Conservation (phyloP, 2,888 invertebrate species). For the Ophion slaviceki region DNA sequence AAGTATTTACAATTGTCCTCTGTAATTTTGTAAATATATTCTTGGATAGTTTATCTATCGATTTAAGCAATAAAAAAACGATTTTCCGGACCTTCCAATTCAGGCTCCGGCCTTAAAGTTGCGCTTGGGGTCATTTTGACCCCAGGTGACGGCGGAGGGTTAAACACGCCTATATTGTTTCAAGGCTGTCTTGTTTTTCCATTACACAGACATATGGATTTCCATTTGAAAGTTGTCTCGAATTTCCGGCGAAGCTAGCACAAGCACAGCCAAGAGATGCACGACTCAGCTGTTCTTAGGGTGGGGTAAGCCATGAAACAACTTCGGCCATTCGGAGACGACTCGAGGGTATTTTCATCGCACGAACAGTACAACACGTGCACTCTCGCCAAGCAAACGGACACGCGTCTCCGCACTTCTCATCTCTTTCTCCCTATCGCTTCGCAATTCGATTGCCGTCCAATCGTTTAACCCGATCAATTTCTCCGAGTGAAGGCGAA, state of each 20-base stretch:
- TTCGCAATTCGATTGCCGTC: constrained; percentile 16
- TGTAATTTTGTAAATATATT: too few relatives aligned
- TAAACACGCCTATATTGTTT: too few relatives aligned
- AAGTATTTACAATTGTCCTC: too few relatives aligned
- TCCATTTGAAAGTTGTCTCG: constrained; percentile 24
- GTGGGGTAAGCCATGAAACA: constrained; percentile 76
- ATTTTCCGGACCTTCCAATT: too few relatives aligned
- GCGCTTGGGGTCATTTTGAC: too few relatives aligned
- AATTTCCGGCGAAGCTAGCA: constrained; percentile 40
- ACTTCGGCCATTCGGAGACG: constrained; percentile 72
- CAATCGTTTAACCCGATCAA: neutral
- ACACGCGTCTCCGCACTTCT: constrained; percentile 63
- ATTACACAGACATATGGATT: constrained; percentile 13
- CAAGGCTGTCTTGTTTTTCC: neutral
- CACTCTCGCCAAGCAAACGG: constrained; percentile 74
- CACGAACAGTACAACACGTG: constrained; percentile 79
- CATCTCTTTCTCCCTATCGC: constrained; percentile 32
- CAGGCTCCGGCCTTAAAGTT: too few relatives aligned
- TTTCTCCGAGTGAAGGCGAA: neutral
- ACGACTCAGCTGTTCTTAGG: constrained; percentile 71
- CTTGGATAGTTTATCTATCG: too few relatives aligned
- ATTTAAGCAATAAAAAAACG: too few relatives aligned
- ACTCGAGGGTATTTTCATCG: constrained; percentile 81
- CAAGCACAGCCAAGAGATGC: constrained; percentile 56
- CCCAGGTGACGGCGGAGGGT: too few relatives aligned